A percentile compares a stretch with the other conserved stretches of the same genome.
Evolutionary conservation across 2,888 invertebrate species (phyloP).

Genomic region (Himalopsyche anomala): DNA sequence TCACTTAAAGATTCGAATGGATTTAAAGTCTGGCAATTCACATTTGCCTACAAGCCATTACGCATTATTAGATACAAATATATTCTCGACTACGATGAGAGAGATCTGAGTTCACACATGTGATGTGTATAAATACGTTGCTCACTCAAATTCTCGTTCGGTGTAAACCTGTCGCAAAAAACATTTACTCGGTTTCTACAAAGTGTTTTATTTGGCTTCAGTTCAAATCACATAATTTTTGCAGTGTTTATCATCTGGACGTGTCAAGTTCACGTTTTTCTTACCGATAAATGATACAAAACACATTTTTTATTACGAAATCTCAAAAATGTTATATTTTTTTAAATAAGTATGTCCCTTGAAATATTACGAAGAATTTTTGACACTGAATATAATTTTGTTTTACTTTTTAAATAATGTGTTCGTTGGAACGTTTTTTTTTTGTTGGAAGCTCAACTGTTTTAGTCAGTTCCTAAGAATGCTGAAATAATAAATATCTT

Average conservation of each 20-base stretch:
- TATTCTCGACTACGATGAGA: background rate
- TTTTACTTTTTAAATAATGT: no score
- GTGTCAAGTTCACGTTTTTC: background rate
- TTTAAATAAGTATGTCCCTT: no score
- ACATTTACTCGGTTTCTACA: background rate
- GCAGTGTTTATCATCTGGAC: background rate
- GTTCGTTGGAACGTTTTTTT: no score
- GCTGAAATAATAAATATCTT: no score
- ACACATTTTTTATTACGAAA: background rate
- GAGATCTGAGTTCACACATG: background rate
- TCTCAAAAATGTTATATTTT: no score
- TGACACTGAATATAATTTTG: no score
- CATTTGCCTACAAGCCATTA: background rate
- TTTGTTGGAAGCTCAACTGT: no score
- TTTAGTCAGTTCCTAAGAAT: no score
- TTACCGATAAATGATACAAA: background rate
- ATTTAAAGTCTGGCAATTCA: background rate
- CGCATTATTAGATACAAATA: background rate
- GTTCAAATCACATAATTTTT: constrained; percentile 2
- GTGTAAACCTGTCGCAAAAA: background rate
- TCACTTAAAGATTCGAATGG: background rate
- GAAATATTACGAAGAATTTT: no score
- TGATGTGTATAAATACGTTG: background rate
- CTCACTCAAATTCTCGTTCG: background rate
- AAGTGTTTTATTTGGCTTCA: constrained; percentile 26